Evolutionary conservation across 2,113 vertebrate species (phyloP), one percentile per base, ranked within the genome.

Genomic region (Cryptomyrus ogoouensis): DNA sequence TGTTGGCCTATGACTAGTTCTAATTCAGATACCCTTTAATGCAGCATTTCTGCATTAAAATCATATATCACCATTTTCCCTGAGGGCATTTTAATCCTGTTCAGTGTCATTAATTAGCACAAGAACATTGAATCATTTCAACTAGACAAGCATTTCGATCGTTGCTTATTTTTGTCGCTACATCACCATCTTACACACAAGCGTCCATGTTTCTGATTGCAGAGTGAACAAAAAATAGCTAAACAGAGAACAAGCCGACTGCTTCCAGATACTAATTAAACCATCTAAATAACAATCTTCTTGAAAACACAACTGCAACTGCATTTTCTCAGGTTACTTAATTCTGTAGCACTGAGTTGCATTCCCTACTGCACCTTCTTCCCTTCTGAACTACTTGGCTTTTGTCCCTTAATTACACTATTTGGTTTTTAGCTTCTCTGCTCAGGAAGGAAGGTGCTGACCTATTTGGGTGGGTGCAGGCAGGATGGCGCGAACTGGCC

Each of bases 401-500:
- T 80, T 19, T 42, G 4, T 42, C 31, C 35, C n/a, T 80, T 80
- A 42, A 80, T 80, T 17, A 19, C 35, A 80, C 74, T 80, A 80
- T 80, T 15, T 8, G 13, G 17, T 39, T 15, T 80, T 42, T 17
- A 80, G 35, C 15, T 42, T 80, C 74, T 19, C 74, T 19, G 13
- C 74, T 46, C 39, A 47, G 39, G 44, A 10, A 47, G 21, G 5
- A n/a, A 24, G 52, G 9, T 12, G 13, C 91, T 95, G 94, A 80
- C 94, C 94, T 93, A 94, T 52, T 0, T 90, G 92, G 88, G 91
- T 91, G 50, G 96, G 96, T 0, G 96, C 96, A 0, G 96, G 96
- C 24, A 97, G 93, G 80, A 97, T 97, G 7, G 96, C 96, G 94
- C 96, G 93, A 94, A 96, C 96, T 31, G 96, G 96, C 92, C 96